Evolutionary conservation across 2,888 invertebrate species (phyloP).

Genomic region (Leptarthrus brevirostris): DNA sequence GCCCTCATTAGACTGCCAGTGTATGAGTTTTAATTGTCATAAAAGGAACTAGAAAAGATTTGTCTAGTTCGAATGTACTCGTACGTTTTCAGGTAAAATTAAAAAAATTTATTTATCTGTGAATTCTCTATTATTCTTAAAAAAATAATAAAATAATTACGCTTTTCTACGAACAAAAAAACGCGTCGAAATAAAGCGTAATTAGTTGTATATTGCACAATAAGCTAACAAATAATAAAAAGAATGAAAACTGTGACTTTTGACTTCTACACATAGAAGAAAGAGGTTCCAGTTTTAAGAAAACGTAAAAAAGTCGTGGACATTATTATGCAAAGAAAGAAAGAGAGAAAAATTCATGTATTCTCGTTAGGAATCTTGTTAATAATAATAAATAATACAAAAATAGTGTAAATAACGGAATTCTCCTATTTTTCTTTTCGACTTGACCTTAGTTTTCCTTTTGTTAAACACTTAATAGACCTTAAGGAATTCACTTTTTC

Average conservation of each 20-base stretch:
- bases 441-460: slow-evolving; percentile 25
- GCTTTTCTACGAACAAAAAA: slow-evolving; percentile 12
- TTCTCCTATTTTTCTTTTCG: slow-evolving; percentile 24
- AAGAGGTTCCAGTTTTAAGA: neutral
- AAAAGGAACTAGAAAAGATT: too few species aligned
- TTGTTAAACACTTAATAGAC: slow-evolving; percentile 37
- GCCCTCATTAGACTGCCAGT: too few species aligned
- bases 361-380: slow-evolving; percentile 7
- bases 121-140: neutral
- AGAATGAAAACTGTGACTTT: neutral
- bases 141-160: neutral
- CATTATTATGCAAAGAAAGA: neutral
- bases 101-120: too few species aligned
- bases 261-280: neutral
- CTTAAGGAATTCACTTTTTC: slow-evolving; percentile 42
- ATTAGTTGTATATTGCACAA: slow-evolving; percentile 26
- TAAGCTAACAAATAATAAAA: slow-evolving; percentile 13
- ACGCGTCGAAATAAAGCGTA: slow-evolving; percentile 22
- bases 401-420: slow-evolving; percentile 25
- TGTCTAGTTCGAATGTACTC: too few species aligned
- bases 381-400: slow-evolving; percentile 37
- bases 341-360: slow-evolving; percentile 27
- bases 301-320: slow-evolving; percentile 8
- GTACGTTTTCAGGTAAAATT: too few species aligned
- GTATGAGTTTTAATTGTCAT: too few species aligned